These are phyloP conservation scores for Caradrina kadenii DNA, from an alignment of 2,888 invertebrate genomes.

Conservation along the genomic window DNA sequence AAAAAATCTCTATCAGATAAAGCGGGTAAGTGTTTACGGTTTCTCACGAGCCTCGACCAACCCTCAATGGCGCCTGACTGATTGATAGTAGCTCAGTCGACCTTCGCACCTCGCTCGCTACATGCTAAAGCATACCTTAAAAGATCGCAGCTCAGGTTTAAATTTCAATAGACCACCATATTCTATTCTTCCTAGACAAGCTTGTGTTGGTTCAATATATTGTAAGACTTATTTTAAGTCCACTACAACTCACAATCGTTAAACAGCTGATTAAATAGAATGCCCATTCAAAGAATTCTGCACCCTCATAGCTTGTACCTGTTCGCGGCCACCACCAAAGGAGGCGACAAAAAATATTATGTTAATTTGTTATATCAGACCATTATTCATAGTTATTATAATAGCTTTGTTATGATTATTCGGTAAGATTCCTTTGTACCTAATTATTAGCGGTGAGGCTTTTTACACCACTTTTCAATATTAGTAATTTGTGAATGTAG, in stretches of 20 bases:
- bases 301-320: constrained; percentile 89
- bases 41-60: constrained; percentile 89
- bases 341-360: constrained; percentile 87
- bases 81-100: constrained; percentile 87
- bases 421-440: constrained; percentile 81
- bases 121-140: constrained; percentile 68
- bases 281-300: constrained; percentile 89
- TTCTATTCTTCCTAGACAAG: constrained; percentile 66
- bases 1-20: constrained; percentile 89
- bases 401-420: constrained; percentile 90
- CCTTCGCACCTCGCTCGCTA: constrained; percentile 78
- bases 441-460: constrained; percentile 75
- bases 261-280: constrained; percentile 63
- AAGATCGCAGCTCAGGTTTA: constrained; percentile 53
- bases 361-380: constrained; percentile 87
- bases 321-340: constrained; percentile 89
- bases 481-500: constrained; percentile 70
- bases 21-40: constrained; percentile 90
- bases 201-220: constrained; percentile 47
- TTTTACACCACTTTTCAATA: constrained; percentile 67
- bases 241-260: constrained; percentile 62
- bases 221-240: constrained; percentile 52
- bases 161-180: constrained; percentile 41
- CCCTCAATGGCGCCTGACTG: constrained; percentile 90
- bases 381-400: constrained; percentile 88